Evolutionary conservation across 2,888 invertebrate genomes (phyloP).

Genomic region (Phoenoteleia sp.): DNA sequence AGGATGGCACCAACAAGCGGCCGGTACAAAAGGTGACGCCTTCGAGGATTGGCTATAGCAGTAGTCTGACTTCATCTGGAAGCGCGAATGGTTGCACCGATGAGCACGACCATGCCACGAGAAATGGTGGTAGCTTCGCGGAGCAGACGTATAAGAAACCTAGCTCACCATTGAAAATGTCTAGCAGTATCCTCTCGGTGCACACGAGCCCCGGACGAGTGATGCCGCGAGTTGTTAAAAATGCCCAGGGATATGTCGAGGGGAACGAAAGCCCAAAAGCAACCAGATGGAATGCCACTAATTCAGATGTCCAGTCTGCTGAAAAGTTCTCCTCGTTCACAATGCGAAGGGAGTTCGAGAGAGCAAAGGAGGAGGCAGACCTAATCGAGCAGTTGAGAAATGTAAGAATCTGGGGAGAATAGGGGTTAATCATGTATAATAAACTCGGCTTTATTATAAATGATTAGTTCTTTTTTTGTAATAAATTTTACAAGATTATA

Average conservation of each 20-base stretch:
- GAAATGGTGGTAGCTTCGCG: conserved; percentile 81
- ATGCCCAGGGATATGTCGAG: conserved; percentile 89
- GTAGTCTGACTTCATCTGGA: conserved; percentile 70
- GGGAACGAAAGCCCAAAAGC: conserved; percentile 86
- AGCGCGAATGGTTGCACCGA: conserved; percentile 84
- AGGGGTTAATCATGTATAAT: no score
- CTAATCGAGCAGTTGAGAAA: conserved; percentile 93
- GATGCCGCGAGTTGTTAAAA: conserved; percentile 88
- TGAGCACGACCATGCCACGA: conserved; percentile 80
- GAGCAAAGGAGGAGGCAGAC: conserved; percentile 96
- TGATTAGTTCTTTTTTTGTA: no score
- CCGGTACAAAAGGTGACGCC: conserved; percentile 94
- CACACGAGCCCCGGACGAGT: conserved; percentile 85
- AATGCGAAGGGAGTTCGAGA: conserved; percentile 96
- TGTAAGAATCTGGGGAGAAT: conserved; percentile 90
- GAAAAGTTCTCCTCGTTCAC: conserved; percentile 95
- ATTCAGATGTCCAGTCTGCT: conserved; percentile 87
- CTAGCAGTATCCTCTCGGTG: conserved; percentile 88
- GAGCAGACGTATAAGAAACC: conserved; percentile 89
- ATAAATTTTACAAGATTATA: no score
- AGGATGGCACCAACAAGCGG: conserved; percentile 88
- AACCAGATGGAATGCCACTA: conserved; percentile 89
- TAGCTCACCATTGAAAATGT: conserved; percentile 89
- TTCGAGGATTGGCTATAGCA: conserved; percentile 89
- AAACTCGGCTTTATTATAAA: no score